Percentiles rank a stretch among this genome's conserved stretches.
Evolutionary conservation across 2,797 vertebrate species (phyloP).

Genomic region (Phrynocephalus guinanensis): DNA sequence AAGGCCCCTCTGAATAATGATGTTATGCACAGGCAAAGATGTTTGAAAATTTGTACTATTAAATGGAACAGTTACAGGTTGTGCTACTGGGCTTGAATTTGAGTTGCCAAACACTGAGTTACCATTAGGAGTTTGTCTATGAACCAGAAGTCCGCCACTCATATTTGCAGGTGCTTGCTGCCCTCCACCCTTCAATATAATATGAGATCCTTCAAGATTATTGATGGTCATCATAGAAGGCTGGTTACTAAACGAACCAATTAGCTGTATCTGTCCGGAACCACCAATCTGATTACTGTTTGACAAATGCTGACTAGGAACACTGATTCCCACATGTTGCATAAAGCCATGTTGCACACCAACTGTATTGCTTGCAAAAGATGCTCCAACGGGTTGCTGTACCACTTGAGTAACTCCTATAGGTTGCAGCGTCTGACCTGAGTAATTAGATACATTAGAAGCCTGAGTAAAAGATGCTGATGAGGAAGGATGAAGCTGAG

Average conservation of each 20-base stretch:
- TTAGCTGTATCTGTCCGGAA: slow-evolving; percentile 93
- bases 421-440: slow-evolving; percentile 86
- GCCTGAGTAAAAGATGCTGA: slow-evolving; percentile 93
- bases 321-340: slow-evolving; percentile 88
- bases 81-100: slow-evolving; percentile 87
- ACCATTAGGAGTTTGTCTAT: slow-evolving; percentile 83
- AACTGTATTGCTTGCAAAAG: slow-evolving; percentile 85
- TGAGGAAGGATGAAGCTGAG: slow-evolving; percentile 90
- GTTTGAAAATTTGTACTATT: slow-evolving; percentile 89
- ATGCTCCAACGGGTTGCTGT: slow-evolving; percentile 82
- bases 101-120: slow-evolving; percentile 83
- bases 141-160: slow-evolving; percentile 80
- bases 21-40: slow-evolving; percentile 94
- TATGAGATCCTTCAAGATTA: slow-evolving; percentile 93
- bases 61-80: slow-evolving; percentile 92
- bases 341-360: slow-evolving; percentile 91
- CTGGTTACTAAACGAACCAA: slow-evolving; percentile 91
- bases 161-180: slow-evolving; percentile 80
- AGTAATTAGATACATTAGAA: slow-evolving; percentile 87
- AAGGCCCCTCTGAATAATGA: slow-evolving; percentile 96
- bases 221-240: slow-evolving; percentile 96
- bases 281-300: slow-evolving; percentile 86
- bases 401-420: slow-evolving; percentile 87
- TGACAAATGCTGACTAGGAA: slow-evolving; percentile 88
- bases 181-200: slow-evolving; percentile 89